These are phyloP conservation scores for Cercopithecus mona DNA, from an alignment of 2,113 vertebrate genomes.

Conservation along the genomic window DNA sequence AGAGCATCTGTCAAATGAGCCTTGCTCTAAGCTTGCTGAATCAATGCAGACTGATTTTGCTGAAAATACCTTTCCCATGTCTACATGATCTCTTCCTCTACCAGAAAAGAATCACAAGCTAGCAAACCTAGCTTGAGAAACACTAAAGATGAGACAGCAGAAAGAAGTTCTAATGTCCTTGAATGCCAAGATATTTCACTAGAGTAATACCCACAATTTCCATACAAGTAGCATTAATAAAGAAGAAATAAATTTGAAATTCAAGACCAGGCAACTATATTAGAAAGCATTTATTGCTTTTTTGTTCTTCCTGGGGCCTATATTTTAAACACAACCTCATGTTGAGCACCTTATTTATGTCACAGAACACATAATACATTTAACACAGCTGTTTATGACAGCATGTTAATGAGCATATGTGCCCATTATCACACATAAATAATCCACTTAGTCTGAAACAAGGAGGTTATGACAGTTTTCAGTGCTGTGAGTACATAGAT, in stretches of 20 bases:
- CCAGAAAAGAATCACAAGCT: neutral
- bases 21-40: neutral
- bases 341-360: constrained; percentile 61
- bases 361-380: constrained; percentile 30
- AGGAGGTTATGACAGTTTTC: constrained; percentile 65
- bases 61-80: accelerated
- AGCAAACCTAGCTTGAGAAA: neutral
- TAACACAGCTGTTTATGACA: constrained; percentile 66
- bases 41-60: neutral
- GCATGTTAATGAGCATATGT: constrained; percentile 69
- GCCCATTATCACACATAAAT: constrained; percentile 77
- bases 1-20: neutral
- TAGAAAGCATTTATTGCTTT: constrained; percentile 34
- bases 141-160: neutral
- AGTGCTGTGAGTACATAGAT: constrained; percentile 65
- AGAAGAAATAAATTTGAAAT: neutral
- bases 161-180: neutral
- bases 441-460: constrained; percentile 70
- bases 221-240: neutral
- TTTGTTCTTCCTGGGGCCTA: constrained; percentile 38
- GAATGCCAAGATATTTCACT: neutral
- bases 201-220: neutral
- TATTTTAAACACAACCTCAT: constrained; percentile 43
- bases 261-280: neutral
- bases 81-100: neutral